These are phyloP conservation scores for Amazona vittata DNA, from an alignment of 2,113 vertebrate genomes.

Conservation along the genomic window DNA sequence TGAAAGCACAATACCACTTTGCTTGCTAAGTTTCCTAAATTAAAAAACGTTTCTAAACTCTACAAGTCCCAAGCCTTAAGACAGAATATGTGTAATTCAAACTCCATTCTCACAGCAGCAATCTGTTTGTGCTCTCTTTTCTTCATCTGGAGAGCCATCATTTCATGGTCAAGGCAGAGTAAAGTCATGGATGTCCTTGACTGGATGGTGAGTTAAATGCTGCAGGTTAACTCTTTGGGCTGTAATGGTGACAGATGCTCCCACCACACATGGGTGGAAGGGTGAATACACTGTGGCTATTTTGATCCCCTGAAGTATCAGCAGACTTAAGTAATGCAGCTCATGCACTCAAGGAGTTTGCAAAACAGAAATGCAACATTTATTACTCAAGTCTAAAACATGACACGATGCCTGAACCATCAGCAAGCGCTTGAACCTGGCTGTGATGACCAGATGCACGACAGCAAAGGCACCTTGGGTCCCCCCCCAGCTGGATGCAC, in stretches of 20 bases:
- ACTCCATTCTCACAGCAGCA: background rate
- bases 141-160: background rate
- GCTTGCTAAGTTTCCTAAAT: background rate
- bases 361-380: background rate
- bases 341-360: background rate
- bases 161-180: background rate
- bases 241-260: background rate
- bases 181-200: background rate
- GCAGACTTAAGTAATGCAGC: background rate
- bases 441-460: rapidly evolving
- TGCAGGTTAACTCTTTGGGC: background rate
- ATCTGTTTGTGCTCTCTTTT: background rate
- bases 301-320: background rate
- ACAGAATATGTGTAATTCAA: background rate
- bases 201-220: background rate
- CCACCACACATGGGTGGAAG: background rate
- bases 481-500: background rate
- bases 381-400: background rate
- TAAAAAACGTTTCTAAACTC: background rate
- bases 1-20: background rate
- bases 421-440: background rate
- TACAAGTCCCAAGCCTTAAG: background rate
- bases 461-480: background rate
- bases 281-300: background rate
- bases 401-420: rapidly evolving